Conservation (phyloP, 2,888 invertebrate species). For the Drosophila borborema region DNA sequence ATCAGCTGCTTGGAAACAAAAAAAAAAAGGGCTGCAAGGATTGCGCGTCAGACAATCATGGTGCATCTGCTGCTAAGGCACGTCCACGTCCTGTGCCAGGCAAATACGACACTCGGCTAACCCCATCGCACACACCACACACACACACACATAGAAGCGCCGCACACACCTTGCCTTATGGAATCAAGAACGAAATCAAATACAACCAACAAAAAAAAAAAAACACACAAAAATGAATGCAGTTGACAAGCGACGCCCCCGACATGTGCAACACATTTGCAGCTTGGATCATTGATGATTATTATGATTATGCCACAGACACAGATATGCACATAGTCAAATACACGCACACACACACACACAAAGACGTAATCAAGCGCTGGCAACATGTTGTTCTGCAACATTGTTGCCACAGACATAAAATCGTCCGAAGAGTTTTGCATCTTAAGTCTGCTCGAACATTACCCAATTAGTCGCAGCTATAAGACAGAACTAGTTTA, state of each 20-base stretch:
- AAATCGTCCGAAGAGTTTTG: neutral
- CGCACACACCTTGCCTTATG: slow-evolving; percentile 60
- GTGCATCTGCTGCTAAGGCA: slow-evolving; percentile 71
- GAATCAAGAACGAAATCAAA: slow-evolving; percentile 70
- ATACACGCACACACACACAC: neutral
- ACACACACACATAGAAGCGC: slow-evolving; percentile 2
- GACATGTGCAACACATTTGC: slow-evolving; percentile 72
- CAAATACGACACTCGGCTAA: slow-evolving; percentile 66
- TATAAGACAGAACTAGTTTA: slow-evolving; percentile 4
- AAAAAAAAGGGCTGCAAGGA: slow-evolving; percentile 52
- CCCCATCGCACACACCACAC: slow-evolving; percentile 58
- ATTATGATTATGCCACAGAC: slow-evolving; percentile 35
- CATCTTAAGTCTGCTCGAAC: neutral
- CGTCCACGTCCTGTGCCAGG: slow-evolving; percentile 55
- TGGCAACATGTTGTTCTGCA: slow-evolving; percentile 35
- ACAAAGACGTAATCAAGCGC: neutral
- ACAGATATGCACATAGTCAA: slow-evolving; percentile 1
- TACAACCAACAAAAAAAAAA: slow-evolving; percentile 22
- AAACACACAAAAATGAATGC: slow-evolving; percentile 34
- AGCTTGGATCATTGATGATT: slow-evolving; percentile 48
- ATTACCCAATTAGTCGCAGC: slow-evolving; percentile 5
- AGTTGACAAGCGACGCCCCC: slow-evolving; percentile 73
- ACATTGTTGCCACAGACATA: slow-evolving; percentile 45
- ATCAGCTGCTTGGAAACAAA: slow-evolving; percentile 59
- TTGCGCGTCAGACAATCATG: slow-evolving; percentile 45